phyloP scores from a whole-genome alignment of 2,113 vertebrate genomes.

The Pelmatolapia mariae region DNA sequence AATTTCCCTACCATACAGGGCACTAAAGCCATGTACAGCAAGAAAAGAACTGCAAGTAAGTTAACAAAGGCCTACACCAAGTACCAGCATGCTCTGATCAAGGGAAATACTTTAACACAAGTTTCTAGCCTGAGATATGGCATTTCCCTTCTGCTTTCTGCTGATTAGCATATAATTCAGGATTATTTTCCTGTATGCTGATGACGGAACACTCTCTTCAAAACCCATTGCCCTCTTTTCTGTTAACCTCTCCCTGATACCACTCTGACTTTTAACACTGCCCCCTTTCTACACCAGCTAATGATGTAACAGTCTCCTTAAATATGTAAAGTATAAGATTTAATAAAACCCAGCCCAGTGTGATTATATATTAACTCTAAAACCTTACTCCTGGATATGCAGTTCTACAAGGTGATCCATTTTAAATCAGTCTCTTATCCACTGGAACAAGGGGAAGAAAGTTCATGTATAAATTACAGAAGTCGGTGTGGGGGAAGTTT shows the following conservation, averaged over 20 bases:
- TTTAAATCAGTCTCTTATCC: conserved; percentile 68
- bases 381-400: conserved; percentile 50
- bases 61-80: conserved; percentile 53
- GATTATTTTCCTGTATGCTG: conserved; percentile 63
- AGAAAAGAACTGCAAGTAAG: conserved; percentile 44
- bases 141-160: conserved; percentile 47
- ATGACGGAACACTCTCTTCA: conserved; percentile 40
- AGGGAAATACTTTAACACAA: conserved; percentile 44
- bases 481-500: conserved; percentile 46
- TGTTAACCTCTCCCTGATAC: conserved; percentile 59
- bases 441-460: conserved; percentile 50
- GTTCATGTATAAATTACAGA: conserved; percentile 57
- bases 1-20: conserved; percentile 20
- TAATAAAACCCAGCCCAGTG: conserved; percentile 56
- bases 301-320: conserved; percentile 70
- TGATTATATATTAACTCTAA: conserved; percentile 64
- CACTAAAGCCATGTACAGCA: conserved; percentile 54
- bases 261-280: conserved; percentile 57
- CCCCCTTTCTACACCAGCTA: conserved; percentile 57
- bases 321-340: conserved; percentile 75
- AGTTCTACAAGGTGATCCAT: conserved; percentile 63
- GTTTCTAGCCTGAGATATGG: conserved; percentile 38
- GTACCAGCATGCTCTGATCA: conserved; percentile 37
- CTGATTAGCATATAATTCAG: conserved; percentile 68
- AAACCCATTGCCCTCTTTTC: conserved; percentile 11